phyloP scores from a whole-genome alignment of 1,140 invertebrate species.

The Drosophila simulans region DNA sequence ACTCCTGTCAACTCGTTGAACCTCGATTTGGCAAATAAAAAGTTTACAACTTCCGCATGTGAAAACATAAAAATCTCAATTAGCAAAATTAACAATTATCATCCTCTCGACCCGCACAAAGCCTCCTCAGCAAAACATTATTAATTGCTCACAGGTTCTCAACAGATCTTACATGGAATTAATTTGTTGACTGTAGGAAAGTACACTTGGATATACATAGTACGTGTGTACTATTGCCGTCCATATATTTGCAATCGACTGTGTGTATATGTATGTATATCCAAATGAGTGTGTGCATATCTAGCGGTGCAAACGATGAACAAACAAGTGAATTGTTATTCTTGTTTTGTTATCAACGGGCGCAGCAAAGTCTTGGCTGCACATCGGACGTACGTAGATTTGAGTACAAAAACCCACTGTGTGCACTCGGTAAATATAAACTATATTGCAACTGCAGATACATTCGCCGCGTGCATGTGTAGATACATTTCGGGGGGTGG shows the following conservation, averaged over 20 bases:
- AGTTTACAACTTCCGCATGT: conserved; percentile 21
- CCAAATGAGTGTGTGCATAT: conserved; percentile 22
- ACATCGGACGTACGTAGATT: conserved; percentile 18
- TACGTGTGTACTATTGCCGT: neutral
- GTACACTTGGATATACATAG: conserved; percentile 16
- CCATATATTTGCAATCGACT: neutral
- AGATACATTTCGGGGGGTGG: conserved; percentile 12
- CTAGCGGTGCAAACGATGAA: conserved; percentile 37
- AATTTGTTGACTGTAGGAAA: conserved; percentile 47
- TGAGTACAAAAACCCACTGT: conserved; percentile 25
- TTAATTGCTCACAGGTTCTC: conserved; percentile 36
- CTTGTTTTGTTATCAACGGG: conserved; percentile 42
- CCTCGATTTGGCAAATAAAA: neutral
- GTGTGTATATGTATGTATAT: conserved; percentile 1
- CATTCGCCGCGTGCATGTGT: conserved; percentile 30
- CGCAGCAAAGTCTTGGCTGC: conserved; percentile 21
- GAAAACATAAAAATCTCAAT: conserved; percentile 24
- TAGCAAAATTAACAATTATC: conserved; percentile 22
- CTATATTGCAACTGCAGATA: conserved; percentile 29
- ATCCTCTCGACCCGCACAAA: neutral
- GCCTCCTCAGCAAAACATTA: conserved; percentile 21
- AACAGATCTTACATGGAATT: conserved; percentile 41
- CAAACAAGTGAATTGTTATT: conserved; percentile 44
- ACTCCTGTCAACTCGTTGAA: neutral
- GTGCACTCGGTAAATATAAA: conserved; percentile 38